phyloP scores from a whole-genome alignment of 2,888 invertebrate genomes.

The Pseudococcus viburni region DNA sequence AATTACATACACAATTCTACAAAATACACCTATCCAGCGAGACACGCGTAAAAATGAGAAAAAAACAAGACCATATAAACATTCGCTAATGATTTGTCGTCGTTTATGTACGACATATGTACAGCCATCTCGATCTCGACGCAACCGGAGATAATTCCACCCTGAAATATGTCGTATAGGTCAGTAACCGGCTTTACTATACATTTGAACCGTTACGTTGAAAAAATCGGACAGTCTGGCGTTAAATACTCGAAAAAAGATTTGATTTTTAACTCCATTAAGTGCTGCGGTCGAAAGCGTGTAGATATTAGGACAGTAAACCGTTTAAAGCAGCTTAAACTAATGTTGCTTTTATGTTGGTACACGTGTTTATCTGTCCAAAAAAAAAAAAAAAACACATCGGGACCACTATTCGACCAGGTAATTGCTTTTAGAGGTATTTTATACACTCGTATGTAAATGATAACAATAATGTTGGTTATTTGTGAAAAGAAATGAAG shows the following conservation, averaged over 20 bases:
- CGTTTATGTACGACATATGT: background rate
- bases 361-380: conserved; percentile 65
- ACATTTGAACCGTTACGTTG: conserved; percentile 50
- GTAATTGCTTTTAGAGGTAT: conserved; percentile 64
- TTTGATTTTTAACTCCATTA: conserved; percentile 66
- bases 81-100: conserved; percentile 28
- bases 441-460: conserved; percentile 63
- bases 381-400: conserved; percentile 57
- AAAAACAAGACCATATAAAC: background rate
- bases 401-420: conserved; percentile 24
- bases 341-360: conserved; percentile 66
- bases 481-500: conserved; percentile 63
- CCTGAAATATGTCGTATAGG: conserved; percentile 54
- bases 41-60: no score
- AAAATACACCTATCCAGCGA: no score
- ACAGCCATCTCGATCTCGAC: background rate
- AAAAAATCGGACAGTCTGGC: conserved; percentile 63
- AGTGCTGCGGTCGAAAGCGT: conserved; percentile 46
- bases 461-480: conserved; percentile 66
- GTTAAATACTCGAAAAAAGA: conserved; percentile 63
- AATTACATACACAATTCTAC: background rate
- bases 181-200: conserved; percentile 64
- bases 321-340: conserved; percentile 65
- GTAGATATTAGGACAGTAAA: conserved; percentile 63
- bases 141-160: conserved; percentile 24